Evolutionary conservation across 2,113 vertebrate species (phyloP).

Genomic region (Felis catus): F.catus_Fca126_mat1.0 CM031416.1:95045501-95046000

Average conservation of each 20-base stretch:
- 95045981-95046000: slow-evolving; percentile 3
- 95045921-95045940: background rate
- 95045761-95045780: background rate
- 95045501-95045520: too few species aligned
- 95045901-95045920: background rate
- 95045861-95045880: background rate
- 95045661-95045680: slow-evolving; percentile 24
- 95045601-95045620: background rate
- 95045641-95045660: background rate
- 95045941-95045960: background rate
- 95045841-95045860: background rate
- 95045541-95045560: too few species aligned
- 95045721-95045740: background rate
- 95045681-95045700: slow-evolving; percentile 2
- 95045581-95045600: too few species aligned
- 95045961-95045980: background rate
- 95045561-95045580: too few species aligned
- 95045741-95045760: background rate
- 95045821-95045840: background rate
- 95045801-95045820: background rate
- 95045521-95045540: too few species aligned
- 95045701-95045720: background rate
- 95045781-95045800: background rate
- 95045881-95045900: background rate
- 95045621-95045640: background rate